Evolutionary conservation across 2,888 invertebrate genomes (phyloP), one percentile per base, ranked within the genome.

Genomic region (Drosophila longiperda): DNA sequence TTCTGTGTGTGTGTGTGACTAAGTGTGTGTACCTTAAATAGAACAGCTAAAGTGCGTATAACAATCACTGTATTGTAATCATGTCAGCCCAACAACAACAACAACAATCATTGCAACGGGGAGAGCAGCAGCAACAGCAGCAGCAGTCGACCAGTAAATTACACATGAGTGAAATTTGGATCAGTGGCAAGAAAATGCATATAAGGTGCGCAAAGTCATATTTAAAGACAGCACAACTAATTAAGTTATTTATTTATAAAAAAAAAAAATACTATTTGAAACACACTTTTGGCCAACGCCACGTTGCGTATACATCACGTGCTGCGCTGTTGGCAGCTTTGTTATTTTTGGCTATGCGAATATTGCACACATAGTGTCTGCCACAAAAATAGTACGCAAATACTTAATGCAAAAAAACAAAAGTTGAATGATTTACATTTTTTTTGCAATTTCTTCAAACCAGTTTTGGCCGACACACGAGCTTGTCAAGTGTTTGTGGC

Each of bases 281-380:
- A 81, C 71, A 83, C 79, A 81, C 81, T 74, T 54, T 8, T 33
- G 32, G 62, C 52, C 38, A 38, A 42, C 49, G 61, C 62, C 78
- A 75, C 73, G 78, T 87, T 82, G 84, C 75, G 87, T 78, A 84
- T 80, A 75, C 87, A 75, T 75, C 83, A 87, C 83, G 75, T 80
- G 71, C 77, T 55, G 58, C 55, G 49, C 38, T 60, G 26, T 59
- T 32, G 36, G n/a, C 29, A 26, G 33, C 61, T 29, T 65, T 67
- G 65, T 64, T 66, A 23, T 62, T 64, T 65, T 73, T 33, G 45
- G 40, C 11, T 20, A 7, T 53, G 29, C 9, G 34, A n/a, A 55
- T 50, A 66, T 29, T 33, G 32, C 48, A 52, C n/a, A 26, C 33
- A 9, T 9, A 36, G 23, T n/a, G 45, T 11, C n/a, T n/a, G 20